Percentiles rank a stretch among this genome's conserved stretches.
phyloP scores from a whole-genome alignment of 92 coral and sea anemone species.

The Porites evermanni region DNA sequence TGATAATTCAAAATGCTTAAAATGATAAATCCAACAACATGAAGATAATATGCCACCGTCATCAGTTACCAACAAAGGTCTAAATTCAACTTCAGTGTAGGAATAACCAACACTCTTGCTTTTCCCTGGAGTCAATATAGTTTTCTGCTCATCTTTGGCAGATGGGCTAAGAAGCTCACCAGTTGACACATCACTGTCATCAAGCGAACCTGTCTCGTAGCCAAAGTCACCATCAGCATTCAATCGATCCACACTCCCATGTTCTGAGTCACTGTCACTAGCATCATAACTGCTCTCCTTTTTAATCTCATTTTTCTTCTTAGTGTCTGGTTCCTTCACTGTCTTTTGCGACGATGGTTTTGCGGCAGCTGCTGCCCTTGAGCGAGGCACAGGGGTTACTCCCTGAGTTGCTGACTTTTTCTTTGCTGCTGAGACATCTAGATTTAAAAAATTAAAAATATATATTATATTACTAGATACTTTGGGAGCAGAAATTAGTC shows the following conservation, averaged over 20 bases:
- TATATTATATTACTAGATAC: background rate
- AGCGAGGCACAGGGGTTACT: constrained; percentile 24
- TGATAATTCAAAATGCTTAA: background rate
- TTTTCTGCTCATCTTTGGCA: constrained; percentile 77
- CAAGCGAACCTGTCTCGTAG: constrained; percentile 87
- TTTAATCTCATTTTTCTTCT: constrained; percentile 49
- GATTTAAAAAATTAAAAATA: background rate
- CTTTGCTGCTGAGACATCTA: constrained; percentile 25
- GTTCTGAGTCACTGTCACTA: constrained; percentile 85
- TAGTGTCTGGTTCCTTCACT: constrained; percentile 20
- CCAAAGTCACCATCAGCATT: constrained; percentile 85
- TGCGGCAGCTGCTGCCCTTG: constrained; percentile 26
- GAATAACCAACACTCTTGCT: constrained; percentile 51
- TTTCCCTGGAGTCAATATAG: constrained; percentile 25
- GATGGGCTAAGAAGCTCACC: constrained; percentile 83
- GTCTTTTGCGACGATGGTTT: constrained; percentile 19
- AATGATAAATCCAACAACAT: background rate
- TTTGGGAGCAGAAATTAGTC: too few species aligned
- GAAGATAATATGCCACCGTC: constrained; percentile 60
- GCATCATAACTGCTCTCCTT: constrained; percentile 87
- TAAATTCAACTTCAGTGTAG: constrained; percentile 86
- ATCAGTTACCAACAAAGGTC: constrained; percentile 70
- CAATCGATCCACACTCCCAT: constrained; percentile 74
- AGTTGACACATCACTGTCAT: constrained; percentile 83
- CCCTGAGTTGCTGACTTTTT: constrained; percentile 27